A percentile compares a stretch with the other conserved stretches of the same genome.
Conservation (phyloP, 2,888 invertebrate genomes). For the Chalcis sispes region DNA sequence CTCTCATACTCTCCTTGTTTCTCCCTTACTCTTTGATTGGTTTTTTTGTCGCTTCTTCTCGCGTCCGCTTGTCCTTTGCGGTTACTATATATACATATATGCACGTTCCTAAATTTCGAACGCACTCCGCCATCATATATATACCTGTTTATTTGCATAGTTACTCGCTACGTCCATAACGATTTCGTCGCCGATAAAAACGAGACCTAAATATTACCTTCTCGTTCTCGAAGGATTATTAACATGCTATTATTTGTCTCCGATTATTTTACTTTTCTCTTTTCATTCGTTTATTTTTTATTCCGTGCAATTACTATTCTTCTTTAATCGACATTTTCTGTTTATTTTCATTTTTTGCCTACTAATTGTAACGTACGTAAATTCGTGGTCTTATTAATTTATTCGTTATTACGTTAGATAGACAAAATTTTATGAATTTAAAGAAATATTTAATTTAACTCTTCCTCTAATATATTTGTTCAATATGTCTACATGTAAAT, state of each 20-base stretch:
- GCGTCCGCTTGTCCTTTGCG: not conserved
- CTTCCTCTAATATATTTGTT: too few relatives aligned
- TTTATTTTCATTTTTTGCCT: too few relatives aligned
- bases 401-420: too few relatives aligned
- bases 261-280: not conserved
- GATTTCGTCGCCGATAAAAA: constrained; percentile 29
- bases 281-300: too few relatives aligned
- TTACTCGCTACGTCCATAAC: not conserved
- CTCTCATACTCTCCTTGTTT: not conserved
- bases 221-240: not conserved
- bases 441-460: too few relatives aligned
- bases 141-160: constrained; percentile 16
- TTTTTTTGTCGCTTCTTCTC: not conserved
- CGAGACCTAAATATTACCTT: constrained; percentile 32
- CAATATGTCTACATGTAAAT: too few relatives aligned
- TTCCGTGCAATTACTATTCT: too few relatives aligned
- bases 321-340: too few relatives aligned
- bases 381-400: too few relatives aligned
- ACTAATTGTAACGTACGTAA: too few relatives aligned
- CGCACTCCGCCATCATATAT: too few relatives aligned
- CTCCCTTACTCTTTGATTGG: not conserved
- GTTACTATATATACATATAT: not conserved
- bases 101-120: not conserved
- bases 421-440: too few relatives aligned
- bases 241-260: not conserved